Base-by-base conservation (phyloP, 1,140 invertebrate genomes). In the Formica selysi region DNA sequence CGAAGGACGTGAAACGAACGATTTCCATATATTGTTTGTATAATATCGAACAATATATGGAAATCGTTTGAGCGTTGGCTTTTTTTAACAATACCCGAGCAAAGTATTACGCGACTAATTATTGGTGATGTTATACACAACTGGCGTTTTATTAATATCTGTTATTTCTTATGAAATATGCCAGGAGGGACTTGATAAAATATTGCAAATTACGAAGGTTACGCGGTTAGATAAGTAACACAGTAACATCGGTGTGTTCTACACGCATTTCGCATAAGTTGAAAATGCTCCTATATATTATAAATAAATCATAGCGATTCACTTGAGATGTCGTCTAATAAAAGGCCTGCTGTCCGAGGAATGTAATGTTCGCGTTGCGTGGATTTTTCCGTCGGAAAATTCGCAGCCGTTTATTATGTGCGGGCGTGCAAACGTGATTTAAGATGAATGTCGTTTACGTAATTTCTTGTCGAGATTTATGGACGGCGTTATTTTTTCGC, bases 401-500 rank as follows among this genome's bases (percentile, higher is more conserved):
- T 78, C 71, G 38, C 81, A 64, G 48, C 5, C 44, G 59, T 61
- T 64, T 54, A 64, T 84, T 83, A 76, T 54, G 48, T 36, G 38
- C 59, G 32, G 16, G 51, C 29, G 16, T 68, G 51, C 26, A 51
- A 51, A 51, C 51, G 68, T 38, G 54, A 26, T 70, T 57, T 70
- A 80, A 71, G 59, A 44, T 38, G 54, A 7, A 80, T 59, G 68
- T 88, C 65, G 62, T 44, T 54, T 70, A 38, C 64, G 54, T 64
- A 78, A 64, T 87, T 57, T 29, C 16, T n/a, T 11, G 36, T 48
- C 41, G 41, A 62, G 36, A 79, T 83, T 83, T 83, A 74, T 83
- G 59, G 26, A 44, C 57, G 44, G 57, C 86, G 48, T 79, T 68
- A 67, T 81, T 73, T 59, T 87, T 74, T 74, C 57, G 68, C 76